A percentile compares a stretch with the other conserved stretches of the same genome.
phyloP scores from a whole-genome alignment of 1,140 invertebrate species.

The Sminthurides bifidus region DNA sequence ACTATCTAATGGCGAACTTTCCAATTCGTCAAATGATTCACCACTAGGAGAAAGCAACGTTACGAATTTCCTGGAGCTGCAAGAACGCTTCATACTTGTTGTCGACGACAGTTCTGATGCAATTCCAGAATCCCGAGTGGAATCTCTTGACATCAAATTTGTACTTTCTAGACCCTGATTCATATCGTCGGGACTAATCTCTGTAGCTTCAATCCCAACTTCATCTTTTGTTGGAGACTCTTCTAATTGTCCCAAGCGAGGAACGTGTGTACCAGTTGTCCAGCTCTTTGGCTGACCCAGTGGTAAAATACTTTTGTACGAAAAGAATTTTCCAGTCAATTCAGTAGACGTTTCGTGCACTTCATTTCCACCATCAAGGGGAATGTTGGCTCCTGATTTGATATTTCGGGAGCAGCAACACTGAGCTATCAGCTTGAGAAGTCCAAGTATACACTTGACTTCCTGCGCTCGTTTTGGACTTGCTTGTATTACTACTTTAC shows the following conservation, averaged over 20 bases:
- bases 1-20: neutral
- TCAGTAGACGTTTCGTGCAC: too few relatives aligned
- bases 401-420: too few relatives aligned
- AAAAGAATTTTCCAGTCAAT: too few relatives aligned
- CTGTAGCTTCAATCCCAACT: constrained; percentile 10
- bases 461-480: constrained; percentile 3
- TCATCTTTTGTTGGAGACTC: constrained; percentile 9
- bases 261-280: too few relatives aligned
- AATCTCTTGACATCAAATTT: constrained; percentile 2
- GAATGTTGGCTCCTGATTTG: too few relatives aligned
- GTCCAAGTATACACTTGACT: constrained; percentile 1
- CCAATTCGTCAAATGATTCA: neutral
- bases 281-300: too few relatives aligned
- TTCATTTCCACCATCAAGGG: too few relatives aligned
- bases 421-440: neutral
- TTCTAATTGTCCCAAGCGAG: too few relatives aligned
- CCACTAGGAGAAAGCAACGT: neutral
- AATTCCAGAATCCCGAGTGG: neutral
- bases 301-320: too few relatives aligned
- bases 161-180: neutral
- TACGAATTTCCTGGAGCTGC: neutral
- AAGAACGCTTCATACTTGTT: constrained; percentile 1
- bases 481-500: constrained; percentile 12
- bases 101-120: constrained; percentile 1
- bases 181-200: neutral